A percentile compares a stretch with the other conserved stretches of the same genome.
phyloP scores from a whole-genome alignment of 2,888 invertebrate genomes.

The Synergus umbraculus region DNA sequence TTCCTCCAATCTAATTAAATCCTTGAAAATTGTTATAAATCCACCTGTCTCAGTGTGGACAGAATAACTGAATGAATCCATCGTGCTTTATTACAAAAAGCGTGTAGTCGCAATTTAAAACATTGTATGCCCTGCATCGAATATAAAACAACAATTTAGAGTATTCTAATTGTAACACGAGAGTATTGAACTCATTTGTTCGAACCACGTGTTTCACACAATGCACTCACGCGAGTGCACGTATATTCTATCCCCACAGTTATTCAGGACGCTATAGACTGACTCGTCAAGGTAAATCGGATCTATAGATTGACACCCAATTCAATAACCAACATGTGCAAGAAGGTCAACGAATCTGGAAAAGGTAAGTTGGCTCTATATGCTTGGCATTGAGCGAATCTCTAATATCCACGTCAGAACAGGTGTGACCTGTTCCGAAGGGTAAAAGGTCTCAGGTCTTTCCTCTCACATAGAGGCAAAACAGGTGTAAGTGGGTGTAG shows the following conservation, averaged over 20 bases:
- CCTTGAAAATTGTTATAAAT: too few species aligned
- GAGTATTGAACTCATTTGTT: not conserved
- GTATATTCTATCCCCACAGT: not conserved
- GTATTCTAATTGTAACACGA: constrained; percentile 23
- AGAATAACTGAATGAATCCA: too few species aligned
- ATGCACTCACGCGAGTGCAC: not conserved
- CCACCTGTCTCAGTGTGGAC: too few species aligned
- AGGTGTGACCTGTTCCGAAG: constrained; percentile 43
- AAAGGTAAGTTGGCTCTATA: constrained; percentile 1
- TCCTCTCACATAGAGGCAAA: not conserved
- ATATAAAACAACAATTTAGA: too few species aligned
- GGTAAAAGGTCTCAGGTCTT: constrained; percentile 30
- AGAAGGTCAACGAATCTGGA: constrained; percentile 24
- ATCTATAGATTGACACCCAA: constrained; percentile 17
- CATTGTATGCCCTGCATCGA: too few species aligned
- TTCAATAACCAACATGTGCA: not conserved
- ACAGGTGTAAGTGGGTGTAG: not conserved
- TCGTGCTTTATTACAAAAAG: too few species aligned
- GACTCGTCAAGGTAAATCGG: not conserved
- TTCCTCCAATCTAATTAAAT: too few species aligned
- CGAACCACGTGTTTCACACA: not conserved
- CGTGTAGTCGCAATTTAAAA: too few species aligned
- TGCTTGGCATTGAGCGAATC: constrained; percentile 11
- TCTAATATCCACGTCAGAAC: constrained; percentile 37
- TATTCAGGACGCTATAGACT: constrained; percentile 7